phyloP scores from a whole-genome alignment of 2,113 vertebrate species.

The Empidonax traillii region DNA sequence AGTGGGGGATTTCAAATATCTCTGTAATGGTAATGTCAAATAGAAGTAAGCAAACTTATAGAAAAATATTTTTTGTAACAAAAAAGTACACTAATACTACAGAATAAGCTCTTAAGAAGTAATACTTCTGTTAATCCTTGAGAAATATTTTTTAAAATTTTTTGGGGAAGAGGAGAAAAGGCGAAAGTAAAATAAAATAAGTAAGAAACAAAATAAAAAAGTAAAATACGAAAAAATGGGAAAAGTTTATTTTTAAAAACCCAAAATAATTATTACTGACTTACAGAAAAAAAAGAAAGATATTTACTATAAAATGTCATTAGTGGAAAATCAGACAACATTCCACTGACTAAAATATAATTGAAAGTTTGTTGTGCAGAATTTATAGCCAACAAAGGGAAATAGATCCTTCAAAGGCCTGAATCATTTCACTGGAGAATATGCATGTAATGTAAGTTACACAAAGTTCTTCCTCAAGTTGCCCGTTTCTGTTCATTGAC shows the following conservation, averaged over 20 bases:
- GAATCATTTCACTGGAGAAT: background rate
- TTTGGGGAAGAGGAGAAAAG: background rate
- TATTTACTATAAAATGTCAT: background rate
- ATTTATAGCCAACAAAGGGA: background rate
- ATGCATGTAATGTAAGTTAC: background rate
- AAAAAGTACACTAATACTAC: background rate
- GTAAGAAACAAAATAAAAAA: too few relatives aligned
- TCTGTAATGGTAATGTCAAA: background rate
- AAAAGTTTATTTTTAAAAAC: background rate
- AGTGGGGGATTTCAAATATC: background rate
- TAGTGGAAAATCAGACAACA: background rate
- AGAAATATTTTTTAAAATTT: background rate
- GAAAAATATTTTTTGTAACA: background rate
- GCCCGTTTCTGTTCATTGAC: background rate
- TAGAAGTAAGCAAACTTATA: background rate
- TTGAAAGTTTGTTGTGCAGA: background rate
- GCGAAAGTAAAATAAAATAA: background rate
- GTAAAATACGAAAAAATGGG: accelerated
- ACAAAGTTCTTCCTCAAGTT: background rate
- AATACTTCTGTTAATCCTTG: background rate
- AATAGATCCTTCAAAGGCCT: background rate
- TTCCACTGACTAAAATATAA: background rate
- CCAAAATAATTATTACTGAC: background rate
- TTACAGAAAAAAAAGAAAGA: background rate
- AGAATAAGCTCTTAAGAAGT: background rate